A percentile compares a stretch with the other conserved stretches of the same genome.
Evolutionary conservation across 2,888 invertebrate species (phyloP).

Genomic region (Deroplatys truncata): DNA sequence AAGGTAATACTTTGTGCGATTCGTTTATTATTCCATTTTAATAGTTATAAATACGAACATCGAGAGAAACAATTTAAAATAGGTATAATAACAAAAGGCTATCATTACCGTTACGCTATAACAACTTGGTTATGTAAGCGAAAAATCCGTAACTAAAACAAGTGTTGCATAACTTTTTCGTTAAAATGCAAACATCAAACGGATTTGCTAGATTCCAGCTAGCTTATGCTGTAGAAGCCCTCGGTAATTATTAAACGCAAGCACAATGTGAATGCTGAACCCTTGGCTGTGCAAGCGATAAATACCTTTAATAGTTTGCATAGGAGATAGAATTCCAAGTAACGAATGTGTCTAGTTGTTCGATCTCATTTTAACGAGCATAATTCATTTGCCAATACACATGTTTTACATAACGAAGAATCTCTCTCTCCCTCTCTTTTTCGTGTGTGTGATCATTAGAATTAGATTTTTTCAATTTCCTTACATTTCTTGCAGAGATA

Average conservation of each 20-base stretch:
- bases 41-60: no score
- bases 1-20: no score
- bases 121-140: neutral
- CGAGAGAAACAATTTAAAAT: no score
- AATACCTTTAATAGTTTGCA: neutral
- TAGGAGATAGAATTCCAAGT: neutral
- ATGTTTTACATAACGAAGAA: neutral
- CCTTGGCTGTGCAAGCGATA: neutral
- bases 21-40: no score
- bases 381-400: neutral
- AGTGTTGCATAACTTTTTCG: neutral
- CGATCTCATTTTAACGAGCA: neutral
- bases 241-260: neutral
- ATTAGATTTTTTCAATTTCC: neutral
- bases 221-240: neutral
- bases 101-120: neutral
- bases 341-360: neutral
- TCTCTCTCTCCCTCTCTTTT: neutral
- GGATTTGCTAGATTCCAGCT: neutral
- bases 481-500: neutral
- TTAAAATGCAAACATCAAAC: neutral
- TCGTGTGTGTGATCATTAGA: neutral
- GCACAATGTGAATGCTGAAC: neutral
- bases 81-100: no score
- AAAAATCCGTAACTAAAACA: neutral